Evolutionary conservation across 1,140 invertebrate genomes (phyloP), one percentile per base, ranked within the genome.

Genomic region (Apocrypta bakeri): DNA sequence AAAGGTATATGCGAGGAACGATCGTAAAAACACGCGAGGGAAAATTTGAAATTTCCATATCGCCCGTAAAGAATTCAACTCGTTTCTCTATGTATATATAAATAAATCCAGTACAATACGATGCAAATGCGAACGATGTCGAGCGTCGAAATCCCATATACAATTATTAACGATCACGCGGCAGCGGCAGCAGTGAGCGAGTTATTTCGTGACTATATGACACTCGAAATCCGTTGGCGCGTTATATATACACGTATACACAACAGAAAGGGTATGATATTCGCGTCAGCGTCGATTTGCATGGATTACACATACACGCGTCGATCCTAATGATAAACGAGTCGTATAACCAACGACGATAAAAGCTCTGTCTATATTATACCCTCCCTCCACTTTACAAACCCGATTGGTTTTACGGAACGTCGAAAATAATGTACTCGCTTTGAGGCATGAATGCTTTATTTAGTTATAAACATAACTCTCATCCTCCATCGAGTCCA

Each of bases 111-210:
- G 40, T 61, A 81, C 61, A 75, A 75, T 81, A 74, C 72, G 33
- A 75, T 75, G 79, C 71, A 75, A 74, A 81, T 81, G 40, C 63
- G 27, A 37, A 12, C 9, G 63, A 37, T 48, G 27, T 77, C 77
- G 12, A 69, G 21, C 37, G 48, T 27, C 56, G 61, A 74, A 81
- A 74, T 74, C 63, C 73, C 37, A 40, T 81, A 40, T 81, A 69
- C 80, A 81, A 81, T 81, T 81, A 81, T 81, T 81, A 76, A 48
- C 72, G 72, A 76, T 76, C 79, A 25, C 17, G 8, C 9, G n/a
- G n/a, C n/a, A n/a, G n/a, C n/a, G n/a, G 25, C 40, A 37, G 75
- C 61, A 71, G 4, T 27, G 25, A 12, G 24, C 37, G 21, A 33
- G 68, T 63, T 72, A 79, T 79, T 68, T 77, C 37, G 31, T 12